Base-by-base conservation (phyloP, 2,113 vertebrate genomes). In the Raja brachyura region DNA sequence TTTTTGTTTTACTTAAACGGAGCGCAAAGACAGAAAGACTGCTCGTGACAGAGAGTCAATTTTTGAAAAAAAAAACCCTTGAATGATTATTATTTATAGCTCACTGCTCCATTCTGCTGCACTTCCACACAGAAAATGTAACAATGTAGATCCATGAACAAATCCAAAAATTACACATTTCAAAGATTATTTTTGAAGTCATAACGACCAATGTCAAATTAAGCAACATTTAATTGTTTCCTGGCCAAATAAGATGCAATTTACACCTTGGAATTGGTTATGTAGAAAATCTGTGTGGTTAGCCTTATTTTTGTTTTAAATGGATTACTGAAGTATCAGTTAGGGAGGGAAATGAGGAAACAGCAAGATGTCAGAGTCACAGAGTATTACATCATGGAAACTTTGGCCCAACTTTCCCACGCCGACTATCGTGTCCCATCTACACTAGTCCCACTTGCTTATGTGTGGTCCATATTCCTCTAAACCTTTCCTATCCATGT, bases 61-160 rank as follows among this genome's bases (percentile, higher is more conserved):
- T 61, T 9, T 14, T 25, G 56, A 28, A 56, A 22, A 59, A 85
- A 3, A 56, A 25, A 61, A 85, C 0, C 54, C 81, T 85, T 85
- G 54, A 85, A 59, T 85, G 11, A 85, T 61, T 59, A 59, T 85
- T 61, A 61, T 85, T 85, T 85, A 85, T 85, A 61, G 81, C 25
- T 61, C 54, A 13, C 81, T 61, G 54, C 8, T 28, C 25, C 25
- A 11, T 61, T 59, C 54, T 59, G 3, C 54, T 56, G 22, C 79
- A 81, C 22, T 22, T 28, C 11, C 56, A 85, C 3, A 10, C 28
- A 54, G 54, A 59, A 79, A 3, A 33, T 79, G 20, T 0, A 1
- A 33, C 6, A 79, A 81, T 20, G 22, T 39, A 54, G 6, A 54
- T 48, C 33, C 7, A 85, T 56, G 25, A 4, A 85, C 28, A 25